phyloP scores from a whole-genome alignment of 2,797 vertebrate species.

The Tamandua tetradactyla region DNA sequence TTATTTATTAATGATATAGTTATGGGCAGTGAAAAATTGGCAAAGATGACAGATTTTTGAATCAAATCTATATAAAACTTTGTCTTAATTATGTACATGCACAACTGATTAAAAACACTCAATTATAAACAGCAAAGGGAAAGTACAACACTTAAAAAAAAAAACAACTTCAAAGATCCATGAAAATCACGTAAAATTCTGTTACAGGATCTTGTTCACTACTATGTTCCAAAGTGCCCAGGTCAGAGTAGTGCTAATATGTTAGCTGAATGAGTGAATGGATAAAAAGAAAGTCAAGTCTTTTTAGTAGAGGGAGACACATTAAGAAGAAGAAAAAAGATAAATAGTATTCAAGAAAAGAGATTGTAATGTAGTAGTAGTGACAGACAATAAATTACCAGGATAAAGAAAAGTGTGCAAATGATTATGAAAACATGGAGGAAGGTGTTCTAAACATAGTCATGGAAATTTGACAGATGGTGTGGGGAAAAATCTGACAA shows the following conservation, averaged over 20 bases:
- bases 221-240: background rate
- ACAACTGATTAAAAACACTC: background rate
- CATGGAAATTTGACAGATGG: background rate
- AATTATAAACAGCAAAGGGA: background rate
- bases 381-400: background rate
- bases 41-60: background rate
- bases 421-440: background rate
- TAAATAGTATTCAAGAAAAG: background rate
- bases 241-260: background rate
- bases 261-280: background rate
- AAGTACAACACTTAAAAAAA: background rate
- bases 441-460: background rate
- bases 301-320: background rate
- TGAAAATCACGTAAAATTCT: background rate
- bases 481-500: background rate
- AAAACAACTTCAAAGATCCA: background rate
- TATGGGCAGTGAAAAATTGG: background rate
- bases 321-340: background rate
- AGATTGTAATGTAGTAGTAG: background rate
- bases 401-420: background rate
- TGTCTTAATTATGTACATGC: background rate
- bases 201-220: background rate
- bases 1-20: background rate
- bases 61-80: background rate
- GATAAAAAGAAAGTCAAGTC: background rate